Evolutionary conservation across 2,888 invertebrate species (phyloP).

Genomic region (Cephus rjabovi): DNA sequence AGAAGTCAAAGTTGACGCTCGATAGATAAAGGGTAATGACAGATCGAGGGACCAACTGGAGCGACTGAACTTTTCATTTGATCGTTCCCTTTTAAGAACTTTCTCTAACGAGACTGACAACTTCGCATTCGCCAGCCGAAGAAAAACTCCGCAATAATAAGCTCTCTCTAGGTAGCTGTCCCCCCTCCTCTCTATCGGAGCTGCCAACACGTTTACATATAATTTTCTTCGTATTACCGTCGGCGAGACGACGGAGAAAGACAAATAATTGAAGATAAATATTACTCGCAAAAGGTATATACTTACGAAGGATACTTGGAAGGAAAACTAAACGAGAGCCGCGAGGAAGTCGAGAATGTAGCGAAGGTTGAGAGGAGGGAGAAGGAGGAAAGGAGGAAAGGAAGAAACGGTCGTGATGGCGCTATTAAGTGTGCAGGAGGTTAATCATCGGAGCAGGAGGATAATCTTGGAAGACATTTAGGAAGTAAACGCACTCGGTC

Average conservation of each 20-base stretch:
- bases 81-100: not conserved
- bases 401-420: too few relatives aligned
- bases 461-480: conserved; percentile 10
- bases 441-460: conserved; percentile 5
- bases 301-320: not conserved
- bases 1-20: not conserved
- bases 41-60: not conserved
- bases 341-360: not conserved
- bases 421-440: not conserved
- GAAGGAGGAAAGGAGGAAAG: too few relatives aligned
- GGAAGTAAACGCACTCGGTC: conserved; percentile 7
- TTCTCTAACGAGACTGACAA: not conserved
- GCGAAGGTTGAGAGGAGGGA: not conserved
- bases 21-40: not conserved
- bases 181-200: not conserved
- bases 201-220: too few relatives aligned
- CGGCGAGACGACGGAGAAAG: not conserved
- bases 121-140: not conserved
- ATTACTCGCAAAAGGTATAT: not conserved
- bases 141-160: not conserved
- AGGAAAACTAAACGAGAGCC: not conserved
- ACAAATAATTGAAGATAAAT: not conserved
- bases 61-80: not conserved
- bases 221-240: too few relatives aligned
- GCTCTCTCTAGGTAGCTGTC: not conserved